Conservation (phyloP, 2,797 vertebrate species). For the Lithobates sylvaticus region DNA sequence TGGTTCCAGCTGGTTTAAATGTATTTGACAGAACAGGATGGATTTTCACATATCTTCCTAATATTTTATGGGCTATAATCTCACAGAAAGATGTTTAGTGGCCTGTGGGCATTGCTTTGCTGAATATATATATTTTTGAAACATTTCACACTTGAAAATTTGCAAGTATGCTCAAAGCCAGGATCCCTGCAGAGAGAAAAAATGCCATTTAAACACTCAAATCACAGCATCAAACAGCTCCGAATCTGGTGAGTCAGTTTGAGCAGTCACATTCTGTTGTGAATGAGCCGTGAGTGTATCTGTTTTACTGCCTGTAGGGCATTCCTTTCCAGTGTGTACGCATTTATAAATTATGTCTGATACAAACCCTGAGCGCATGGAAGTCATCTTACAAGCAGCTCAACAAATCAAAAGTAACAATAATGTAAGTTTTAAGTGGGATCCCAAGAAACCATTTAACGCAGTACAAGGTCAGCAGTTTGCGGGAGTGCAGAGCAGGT, state of each 20-base stretch:
- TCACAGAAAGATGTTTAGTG: constrained; percentile 48
- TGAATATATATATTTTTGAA: constrained; percentile 64
- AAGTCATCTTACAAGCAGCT: constrained; percentile 54
- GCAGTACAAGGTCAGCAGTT: constrained; percentile 64
- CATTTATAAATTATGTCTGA: constrained; percentile 61
- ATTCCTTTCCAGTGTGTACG: constrained; percentile 64
- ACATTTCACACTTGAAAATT: constrained; percentile 62
- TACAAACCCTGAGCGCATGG: constrained; percentile 57
- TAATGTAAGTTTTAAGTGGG: constrained; percentile 54
- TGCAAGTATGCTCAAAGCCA: constrained; percentile 63
- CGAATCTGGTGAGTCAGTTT: constrained; percentile 58
- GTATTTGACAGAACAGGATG: constrained; percentile 47
- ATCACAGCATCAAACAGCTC: constrained; percentile 56
- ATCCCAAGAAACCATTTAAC: constrained; percentile 57
- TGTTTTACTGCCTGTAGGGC: constrained; percentile 61
- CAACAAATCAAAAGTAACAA: constrained; percentile 54
- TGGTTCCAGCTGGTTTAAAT: constrained; percentile 24
- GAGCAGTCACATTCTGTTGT: constrained; percentile 57
- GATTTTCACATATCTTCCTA: constrained; percentile 41
- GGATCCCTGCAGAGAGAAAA: constrained; percentile 60
- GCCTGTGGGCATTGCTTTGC: constrained; percentile 62
- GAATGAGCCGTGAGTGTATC: constrained; percentile 58
- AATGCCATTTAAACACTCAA: constrained; percentile 52
- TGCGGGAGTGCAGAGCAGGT: constrained; percentile 60
- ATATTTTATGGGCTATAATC: constrained; percentile 60